Percentiles rank a stretch among this genome's conserved stretches.
phyloP scores from a whole-genome alignment of 1,140 invertebrate genomes.

The Onthophagus taurus region DNA sequence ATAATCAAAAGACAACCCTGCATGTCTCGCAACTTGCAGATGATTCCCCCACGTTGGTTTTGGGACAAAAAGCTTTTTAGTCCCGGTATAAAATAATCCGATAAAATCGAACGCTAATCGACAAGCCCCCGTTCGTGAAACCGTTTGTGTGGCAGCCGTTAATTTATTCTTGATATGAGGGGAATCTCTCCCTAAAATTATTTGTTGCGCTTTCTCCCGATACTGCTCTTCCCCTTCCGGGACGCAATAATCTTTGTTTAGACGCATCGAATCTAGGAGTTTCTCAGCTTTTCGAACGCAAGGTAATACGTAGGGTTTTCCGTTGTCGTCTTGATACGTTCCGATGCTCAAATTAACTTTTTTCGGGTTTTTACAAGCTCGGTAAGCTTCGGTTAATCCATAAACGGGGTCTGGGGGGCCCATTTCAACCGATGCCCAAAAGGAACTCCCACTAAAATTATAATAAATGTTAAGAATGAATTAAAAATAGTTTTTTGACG shows the following conservation, averaged over 20 bases:
- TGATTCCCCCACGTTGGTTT: constrained; percentile 99
- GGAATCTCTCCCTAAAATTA: constrained; percentile 85
- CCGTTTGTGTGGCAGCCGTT: constrained; percentile 59
- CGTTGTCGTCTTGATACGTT: constrained; percentile 95
- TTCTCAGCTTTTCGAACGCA: constrained; percentile 69
- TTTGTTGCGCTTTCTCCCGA: constrained; percentile 65
- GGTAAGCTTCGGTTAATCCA: constrained; percentile 95
- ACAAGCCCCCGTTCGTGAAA: constrained; percentile 95
- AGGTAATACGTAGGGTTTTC: constrained; percentile 93
- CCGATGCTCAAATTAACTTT: constrained; percentile 98
- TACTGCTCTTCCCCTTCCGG: constrained; percentile 80
- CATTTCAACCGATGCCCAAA: constrained; percentile 88
- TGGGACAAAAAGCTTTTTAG: constrained; percentile 85
- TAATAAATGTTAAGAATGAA: too few species aligned
- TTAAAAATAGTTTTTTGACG: too few species aligned
- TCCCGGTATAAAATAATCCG: constrained; percentile 71
- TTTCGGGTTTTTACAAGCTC: constrained; percentile 83
- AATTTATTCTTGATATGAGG: constrained; percentile 59
- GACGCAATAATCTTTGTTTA: constrained; percentile 95
- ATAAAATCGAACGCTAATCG: constrained; percentile 86
- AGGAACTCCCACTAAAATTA: too few species aligned
- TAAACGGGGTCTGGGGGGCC: constrained; percentile 97
- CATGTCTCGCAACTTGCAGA: constrained; percentile 83
- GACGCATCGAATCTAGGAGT: constrained; percentile 41
- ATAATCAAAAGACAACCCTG: constrained; percentile 75